phyloP scores from a whole-genome alignment of 2,888 invertebrate species.

The Brachylomia viminalis region DNA sequence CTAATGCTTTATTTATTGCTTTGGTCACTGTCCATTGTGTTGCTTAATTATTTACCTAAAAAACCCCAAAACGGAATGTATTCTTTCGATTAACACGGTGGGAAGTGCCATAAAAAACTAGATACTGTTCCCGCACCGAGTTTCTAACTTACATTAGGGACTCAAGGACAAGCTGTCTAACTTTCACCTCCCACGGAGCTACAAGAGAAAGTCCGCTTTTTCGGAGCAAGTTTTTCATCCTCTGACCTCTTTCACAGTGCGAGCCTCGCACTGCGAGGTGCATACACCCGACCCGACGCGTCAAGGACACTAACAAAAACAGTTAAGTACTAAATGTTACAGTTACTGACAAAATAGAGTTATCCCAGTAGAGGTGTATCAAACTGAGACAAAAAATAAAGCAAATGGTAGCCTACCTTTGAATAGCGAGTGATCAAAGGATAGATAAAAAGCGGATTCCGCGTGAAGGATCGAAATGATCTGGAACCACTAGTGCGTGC shows the following conservation, averaged over 20 bases:
- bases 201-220: conserved; percentile 80
- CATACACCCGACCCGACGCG: conserved; percentile 53
- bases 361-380: conserved; percentile 32
- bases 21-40: conserved; percentile 39
- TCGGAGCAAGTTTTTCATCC: conserved; percentile 75
- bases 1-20: conserved; percentile 33
- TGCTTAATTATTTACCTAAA: conserved; percentile 40
- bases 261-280: conserved; percentile 65
- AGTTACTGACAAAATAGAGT: conserved; percentile 40
- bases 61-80: conserved; percentile 37
- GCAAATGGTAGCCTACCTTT: conserved; percentile 65
- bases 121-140: conserved; percentile 66
- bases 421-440: conserved; percentile 76
- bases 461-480: conserved; percentile 75
- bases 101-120: conserved; percentile 51
- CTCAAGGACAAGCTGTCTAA: conserved; percentile 82
- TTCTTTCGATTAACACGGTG: conserved; percentile 44
- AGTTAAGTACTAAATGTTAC: conserved; percentile 2
- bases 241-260: conserved; percentile 73
- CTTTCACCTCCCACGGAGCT: conserved; percentile 86
- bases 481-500: conserved; percentile 76
- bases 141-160: conserved; percentile 75
- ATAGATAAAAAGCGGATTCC: conserved; percentile 78
- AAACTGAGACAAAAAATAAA: conserved; percentile 60
- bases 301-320: conserved; percentile 56